These are phyloP conservation scores for Drosophila kuntzei DNA, from an alignment of 2,888 invertebrate genomes.

Conservation along the genomic window DNA sequence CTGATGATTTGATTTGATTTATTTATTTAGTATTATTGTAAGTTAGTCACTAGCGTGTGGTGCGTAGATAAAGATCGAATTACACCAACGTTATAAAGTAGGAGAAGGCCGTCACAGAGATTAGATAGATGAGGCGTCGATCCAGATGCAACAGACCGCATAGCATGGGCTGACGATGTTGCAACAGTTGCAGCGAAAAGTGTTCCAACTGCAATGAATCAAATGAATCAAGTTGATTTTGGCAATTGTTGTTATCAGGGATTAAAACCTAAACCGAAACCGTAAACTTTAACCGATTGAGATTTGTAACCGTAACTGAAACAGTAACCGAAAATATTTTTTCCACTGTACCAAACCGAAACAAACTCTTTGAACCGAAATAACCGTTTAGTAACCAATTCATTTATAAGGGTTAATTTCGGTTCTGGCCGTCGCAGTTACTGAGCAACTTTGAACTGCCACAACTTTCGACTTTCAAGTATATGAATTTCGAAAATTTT, in stretches of 20 bases:
- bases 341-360: no score
- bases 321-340: no score
- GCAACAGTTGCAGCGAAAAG: slow-evolving; percentile 62
- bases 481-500: no score
- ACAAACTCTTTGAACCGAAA: no score
- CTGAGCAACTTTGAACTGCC: no score
- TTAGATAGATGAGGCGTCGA: slow-evolving; percentile 69
- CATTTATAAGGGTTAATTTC: no score
- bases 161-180: slow-evolving; percentile 56
- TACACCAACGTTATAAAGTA: slow-evolving; percentile 81
- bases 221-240: not conserved
- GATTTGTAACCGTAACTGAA: no score
- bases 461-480: no score
- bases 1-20: slow-evolving; percentile 15
- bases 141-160: slow-evolving; percentile 77
- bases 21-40: not conserved
- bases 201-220: slow-evolving; percentile 65
- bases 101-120: slow-evolving; percentile 72
- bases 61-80: slow-evolving; percentile 69
- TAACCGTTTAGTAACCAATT: no score
- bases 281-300: no score
- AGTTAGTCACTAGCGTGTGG: slow-evolving; percentile 5
- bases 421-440: no score
- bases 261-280: no score
- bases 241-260: not conserved